These are phyloP conservation scores for Palythoa grandiflora DNA, from an alignment of 92 coral and sea anemone genomes.

Conservation along the genomic window DNA sequence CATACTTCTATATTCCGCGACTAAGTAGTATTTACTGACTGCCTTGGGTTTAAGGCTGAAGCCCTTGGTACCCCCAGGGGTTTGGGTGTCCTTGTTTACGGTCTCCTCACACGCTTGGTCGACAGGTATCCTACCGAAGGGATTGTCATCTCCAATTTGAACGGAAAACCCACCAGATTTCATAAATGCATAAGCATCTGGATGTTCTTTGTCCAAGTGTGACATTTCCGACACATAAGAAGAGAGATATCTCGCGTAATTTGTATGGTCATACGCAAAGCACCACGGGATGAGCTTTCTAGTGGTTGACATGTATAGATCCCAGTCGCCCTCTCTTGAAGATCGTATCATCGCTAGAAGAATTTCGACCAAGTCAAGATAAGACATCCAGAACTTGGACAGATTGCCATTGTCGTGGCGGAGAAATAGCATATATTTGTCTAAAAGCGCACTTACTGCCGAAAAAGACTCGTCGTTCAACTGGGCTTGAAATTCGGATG, in stretches of 20 bases:
- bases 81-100: constrained; percentile 6
- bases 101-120: constrained; percentile 2
- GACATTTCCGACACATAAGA: constrained; percentile 47
- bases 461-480: constrained; percentile 27
- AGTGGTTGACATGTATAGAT: constrained; percentile 45
- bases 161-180: constrained; percentile 58
- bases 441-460: constrained; percentile 4
- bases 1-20: constrained; percentile 56
- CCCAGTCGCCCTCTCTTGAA: constrained; percentile 68
- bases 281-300: constrained; percentile 66
- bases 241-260: constrained; percentile 75
- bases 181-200: constrained; percentile 51
- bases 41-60: constrained; percentile 47
- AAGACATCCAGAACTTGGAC: constrained; percentile 65
- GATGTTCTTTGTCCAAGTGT: constrained; percentile 43
- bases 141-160: constrained; percentile 20
- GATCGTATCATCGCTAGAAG: constrained; percentile 58
- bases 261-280: constrained; percentile 69
- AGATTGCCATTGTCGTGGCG: constrained; percentile 51
- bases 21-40: constrained; percentile 52
- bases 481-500: constrained; percentile 29
- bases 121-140: background rate
- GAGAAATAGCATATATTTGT: constrained; percentile 34
- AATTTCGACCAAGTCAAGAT: constrained; percentile 52
- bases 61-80: background rate